Evolutionary conservation across 1,140 invertebrate species (phyloP).

Genomic region (Trichonephila clavata): DNA sequence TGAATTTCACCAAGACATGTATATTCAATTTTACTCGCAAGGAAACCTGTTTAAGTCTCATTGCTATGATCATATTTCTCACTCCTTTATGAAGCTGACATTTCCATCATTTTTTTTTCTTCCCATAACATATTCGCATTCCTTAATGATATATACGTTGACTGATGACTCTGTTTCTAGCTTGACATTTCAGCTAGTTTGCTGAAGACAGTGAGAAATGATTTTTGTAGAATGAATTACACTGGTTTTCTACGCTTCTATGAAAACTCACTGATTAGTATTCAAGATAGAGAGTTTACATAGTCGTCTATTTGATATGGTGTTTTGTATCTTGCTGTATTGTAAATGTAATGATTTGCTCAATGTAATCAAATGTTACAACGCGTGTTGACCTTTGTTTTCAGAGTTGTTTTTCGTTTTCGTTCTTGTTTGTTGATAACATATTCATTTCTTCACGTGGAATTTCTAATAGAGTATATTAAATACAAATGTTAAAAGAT

Average conservation of each 20-base stretch:
- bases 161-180: constrained; percentile 27
- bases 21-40: neutral
- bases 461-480: too few species aligned
- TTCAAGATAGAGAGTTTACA: neutral
- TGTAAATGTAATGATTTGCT: neutral
- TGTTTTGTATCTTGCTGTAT: neutral
- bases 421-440: neutral
- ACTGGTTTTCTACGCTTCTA: neutral
- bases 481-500: too few species aligned
- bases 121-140: neutral
- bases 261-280: neutral
- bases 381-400: neutral
- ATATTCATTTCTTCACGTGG: too few species aligned
- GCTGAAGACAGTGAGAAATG: constrained; percentile 21
- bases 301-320: neutral
- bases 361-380: neutral
- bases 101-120: constrained; percentile 4
- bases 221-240: neutral
- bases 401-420: neutral
- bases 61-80: neutral
- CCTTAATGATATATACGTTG: constrained; percentile 6
- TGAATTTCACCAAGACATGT: neutral
- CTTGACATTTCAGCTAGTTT: constrained; percentile 10
- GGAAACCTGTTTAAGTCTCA: neutral
- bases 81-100: constrained; percentile 6